Base-by-base conservation (phyloP, 2,797 vertebrate genomes). In the Adelosebastes latens region DNA sequence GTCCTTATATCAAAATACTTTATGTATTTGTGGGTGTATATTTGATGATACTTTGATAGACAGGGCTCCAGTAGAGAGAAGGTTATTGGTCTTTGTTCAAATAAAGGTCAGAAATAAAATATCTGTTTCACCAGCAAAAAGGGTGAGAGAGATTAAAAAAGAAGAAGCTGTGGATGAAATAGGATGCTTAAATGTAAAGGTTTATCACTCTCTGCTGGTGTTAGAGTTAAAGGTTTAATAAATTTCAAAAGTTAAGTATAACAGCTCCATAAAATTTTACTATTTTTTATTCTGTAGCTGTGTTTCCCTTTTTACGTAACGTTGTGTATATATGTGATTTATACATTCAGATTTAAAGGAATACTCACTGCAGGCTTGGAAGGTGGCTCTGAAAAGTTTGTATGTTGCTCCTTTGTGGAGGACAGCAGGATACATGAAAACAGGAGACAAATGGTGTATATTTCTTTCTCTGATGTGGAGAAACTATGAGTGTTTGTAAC, bases 61-160 rank as follows among this genome's bases (percentile, higher is more conserved):
- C 59, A 22, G 31, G 25, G 22, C 52, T 53, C 18, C 20, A 24
- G 59, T 59, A 3, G 8, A 8, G 22, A 10, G 27, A 72, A 32
- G 67, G 39, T 79, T 84, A 72, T 55, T 34, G 49, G 25, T 73
- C 62, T 60, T 34, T 74, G 64, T 55, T 83, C 31, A 25, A 63
- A 27, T 64, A 72, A 90, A 90, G 75, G 82, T 86, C 69, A 72
- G 81, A 72, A 53, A 72, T 79, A 58, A 83, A 86, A 77, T 49
- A 24, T 8, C 8, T 12, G 52, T 81, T 69, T 70, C n/a, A 27
- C 16, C 42, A n/a, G 20, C 16, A 2, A 70, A 74, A 52, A 58
- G 11, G 6, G 3, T 25, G 39, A 18, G 22, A 8, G 59, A 60
- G 59, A 32, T 9, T 18, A 20, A 22, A 39, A 73, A 34, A 18